phyloP scores from a whole-genome alignment of 1,140 invertebrate species.

The Drosophila pachea region DNA sequence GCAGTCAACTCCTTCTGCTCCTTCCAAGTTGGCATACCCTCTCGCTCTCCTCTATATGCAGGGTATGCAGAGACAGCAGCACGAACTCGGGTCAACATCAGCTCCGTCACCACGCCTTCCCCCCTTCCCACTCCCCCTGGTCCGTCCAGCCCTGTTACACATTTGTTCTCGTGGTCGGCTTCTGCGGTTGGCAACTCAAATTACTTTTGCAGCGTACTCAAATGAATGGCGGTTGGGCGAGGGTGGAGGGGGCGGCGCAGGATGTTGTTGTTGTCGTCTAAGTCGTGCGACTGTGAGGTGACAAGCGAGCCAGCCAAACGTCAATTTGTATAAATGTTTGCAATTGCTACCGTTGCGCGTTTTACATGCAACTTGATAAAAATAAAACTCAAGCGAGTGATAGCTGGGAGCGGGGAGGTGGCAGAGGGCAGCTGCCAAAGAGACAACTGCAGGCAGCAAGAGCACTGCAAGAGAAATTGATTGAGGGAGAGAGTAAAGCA shows the following conservation, averaged over 20 bases:
- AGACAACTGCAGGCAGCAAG: slow-evolving; percentile 1
- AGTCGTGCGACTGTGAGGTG: slow-evolving; percentile 49
- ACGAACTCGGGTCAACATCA: slow-evolving; percentile 1
- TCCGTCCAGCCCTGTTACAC: background rate
- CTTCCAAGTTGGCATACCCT: background rate
- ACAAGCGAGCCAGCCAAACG: slow-evolving; percentile 56
- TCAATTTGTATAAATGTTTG: slow-evolving; percentile 70
- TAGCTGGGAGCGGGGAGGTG: background rate
- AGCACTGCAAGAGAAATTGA: slow-evolving; percentile 1
- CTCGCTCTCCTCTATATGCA: background rate
- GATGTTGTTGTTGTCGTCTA: slow-evolving; percentile 17
- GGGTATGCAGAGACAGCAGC: background rate
- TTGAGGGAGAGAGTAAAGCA: background rate
- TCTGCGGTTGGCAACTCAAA: slow-evolving; percentile 63
- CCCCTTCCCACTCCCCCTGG: background rate
- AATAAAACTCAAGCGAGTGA: slow-evolving; percentile 34
- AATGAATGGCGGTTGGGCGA: background rate
- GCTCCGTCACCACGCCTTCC: background rate
- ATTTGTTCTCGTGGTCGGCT: slow-evolving; percentile 23
- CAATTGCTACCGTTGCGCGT: slow-evolving; percentile 48
- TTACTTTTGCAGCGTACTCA: slow-evolving; percentile 40
- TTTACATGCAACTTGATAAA: slow-evolving; percentile 48
- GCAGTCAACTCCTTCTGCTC: no score
- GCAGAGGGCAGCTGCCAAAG: slow-evolving; percentile 2
- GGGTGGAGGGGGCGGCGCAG: background rate